phyloP scores from a whole-genome alignment of 2,113 vertebrate genomes.

The Brachyistius frenatus region DNA sequence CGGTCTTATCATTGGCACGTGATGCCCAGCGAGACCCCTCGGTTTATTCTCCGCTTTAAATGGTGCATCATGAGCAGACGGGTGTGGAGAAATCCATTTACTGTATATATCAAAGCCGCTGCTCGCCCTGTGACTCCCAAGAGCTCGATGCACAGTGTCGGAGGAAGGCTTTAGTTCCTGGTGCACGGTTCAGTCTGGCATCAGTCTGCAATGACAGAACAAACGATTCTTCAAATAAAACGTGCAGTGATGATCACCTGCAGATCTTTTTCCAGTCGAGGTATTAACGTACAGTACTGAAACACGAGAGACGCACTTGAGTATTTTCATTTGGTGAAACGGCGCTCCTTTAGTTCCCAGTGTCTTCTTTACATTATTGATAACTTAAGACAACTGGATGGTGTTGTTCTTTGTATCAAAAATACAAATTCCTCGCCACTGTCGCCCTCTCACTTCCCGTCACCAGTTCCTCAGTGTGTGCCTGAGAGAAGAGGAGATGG shows the following conservation, averaged over 20 bases:
- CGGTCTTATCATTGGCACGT: slow-evolving; percentile 45
- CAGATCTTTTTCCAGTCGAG: neutral
- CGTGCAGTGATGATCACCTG: neutral
- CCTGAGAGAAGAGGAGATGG: slow-evolving; percentile 13
- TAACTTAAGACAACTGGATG: slow-evolving; percentile 21
- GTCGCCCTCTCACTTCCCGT: slow-evolving; percentile 5
- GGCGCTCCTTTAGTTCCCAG: neutral
- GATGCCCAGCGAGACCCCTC: slow-evolving; percentile 35
- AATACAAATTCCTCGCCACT: slow-evolving; percentile 23
- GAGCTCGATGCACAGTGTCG: slow-evolving; percentile 9
- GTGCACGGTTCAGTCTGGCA: slow-evolving; percentile 1
- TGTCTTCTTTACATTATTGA: slow-evolving; percentile 1
- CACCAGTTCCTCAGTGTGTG: slow-evolving; percentile 21
- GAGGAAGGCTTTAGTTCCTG: neutral
- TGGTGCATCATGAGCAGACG: slow-evolving; percentile 28
- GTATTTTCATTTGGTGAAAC: neutral
- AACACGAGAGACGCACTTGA: neutral
- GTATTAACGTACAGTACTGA: neutral
- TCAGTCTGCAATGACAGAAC: slow-evolving; percentile 8
- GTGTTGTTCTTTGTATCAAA: slow-evolving; percentile 30
- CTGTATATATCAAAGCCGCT: slow-evolving; percentile 38
- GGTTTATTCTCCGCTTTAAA: slow-evolving; percentile 45
- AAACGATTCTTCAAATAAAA: neutral
- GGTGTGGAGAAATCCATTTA: slow-evolving; percentile 36
- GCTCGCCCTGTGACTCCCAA: slow-evolving; percentile 15